A percentile compares a stretch with the other conserved stretches of the same genome.
phyloP scores from a whole-genome alignment of 2,113 vertebrate species.

The Gambusia affinis region DNA sequence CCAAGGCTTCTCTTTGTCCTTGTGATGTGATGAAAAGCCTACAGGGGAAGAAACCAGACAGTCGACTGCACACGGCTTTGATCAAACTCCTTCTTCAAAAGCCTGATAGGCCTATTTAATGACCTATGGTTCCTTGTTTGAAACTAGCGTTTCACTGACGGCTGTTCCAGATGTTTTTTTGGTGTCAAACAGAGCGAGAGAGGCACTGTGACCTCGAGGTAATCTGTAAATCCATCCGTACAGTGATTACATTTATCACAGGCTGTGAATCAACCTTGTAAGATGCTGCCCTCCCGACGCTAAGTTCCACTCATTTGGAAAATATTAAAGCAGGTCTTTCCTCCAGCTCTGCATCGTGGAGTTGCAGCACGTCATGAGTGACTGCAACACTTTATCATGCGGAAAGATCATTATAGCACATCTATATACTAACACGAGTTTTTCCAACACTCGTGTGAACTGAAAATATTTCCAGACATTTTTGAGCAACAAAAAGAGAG shows the following conservation, averaged over 20 bases:
- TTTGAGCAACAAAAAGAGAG: neutral
- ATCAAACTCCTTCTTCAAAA: slow-evolving; percentile 54
- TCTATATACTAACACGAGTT: slow-evolving; percentile 17
- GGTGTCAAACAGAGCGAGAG: slow-evolving; percentile 38
- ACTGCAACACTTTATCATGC: slow-evolving; percentile 36
- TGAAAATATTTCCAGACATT: slow-evolving; percentile 22
- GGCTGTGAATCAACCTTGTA: slow-evolving; percentile 26
- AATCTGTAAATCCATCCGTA: slow-evolving; percentile 36
- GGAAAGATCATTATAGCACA: slow-evolving; percentile 38
- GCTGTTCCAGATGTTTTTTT: slow-evolving; percentile 64
- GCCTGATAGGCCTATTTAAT: slow-evolving; percentile 52
- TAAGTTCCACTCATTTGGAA: slow-evolving; percentile 46
- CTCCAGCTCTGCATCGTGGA: neutral
- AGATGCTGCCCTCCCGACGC: slow-evolving; percentile 23
- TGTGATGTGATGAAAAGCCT: slow-evolving; percentile 57
- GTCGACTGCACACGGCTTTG: slow-evolving; percentile 50
- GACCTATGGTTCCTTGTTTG: slow-evolving; percentile 20
- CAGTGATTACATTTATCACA: slow-evolving; percentile 40
- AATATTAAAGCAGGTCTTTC: slow-evolving; percentile 32
- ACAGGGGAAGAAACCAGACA: slow-evolving; percentile 19
- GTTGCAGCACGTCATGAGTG: slow-evolving; percentile 16
- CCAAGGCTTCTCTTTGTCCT: slow-evolving; percentile 40
- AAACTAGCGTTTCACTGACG: slow-evolving; percentile 12
- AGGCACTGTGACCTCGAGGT: slow-evolving; percentile 29
- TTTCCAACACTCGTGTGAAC: neutral